Percentiles rank a stretch among this genome's conserved stretches.
Evolutionary conservation across 2,888 invertebrate species (phyloP).

Genomic region (Cryptophagus acutangulus): DNA sequence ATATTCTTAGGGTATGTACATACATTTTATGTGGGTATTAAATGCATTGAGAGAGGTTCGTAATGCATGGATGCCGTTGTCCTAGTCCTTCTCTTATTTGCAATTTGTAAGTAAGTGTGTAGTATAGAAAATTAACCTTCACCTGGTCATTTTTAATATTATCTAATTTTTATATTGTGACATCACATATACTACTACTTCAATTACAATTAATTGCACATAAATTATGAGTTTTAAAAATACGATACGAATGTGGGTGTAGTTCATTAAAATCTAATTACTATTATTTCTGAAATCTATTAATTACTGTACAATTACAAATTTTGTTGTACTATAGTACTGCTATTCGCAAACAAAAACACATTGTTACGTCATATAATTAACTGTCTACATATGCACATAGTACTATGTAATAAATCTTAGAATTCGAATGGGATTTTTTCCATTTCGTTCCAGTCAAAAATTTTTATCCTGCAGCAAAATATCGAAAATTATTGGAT

Average conservation of each 20-base stretch:
- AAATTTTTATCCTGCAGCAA: too few relatives aligned
- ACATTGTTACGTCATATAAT: too few relatives aligned
- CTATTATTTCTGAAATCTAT: too few relatives aligned
- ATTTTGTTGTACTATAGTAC: too few relatives aligned
- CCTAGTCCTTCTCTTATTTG: constrained; percentile 22
- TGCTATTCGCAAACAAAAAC: too few relatives aligned
- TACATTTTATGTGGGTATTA: constrained; percentile 15
- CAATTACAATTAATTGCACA: constrained; percentile 7
- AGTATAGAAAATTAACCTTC: constrained; percentile 17
- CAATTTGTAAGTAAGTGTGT: constrained; percentile 1
- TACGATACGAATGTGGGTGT: not conserved
- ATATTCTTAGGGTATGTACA: constrained; percentile 12
- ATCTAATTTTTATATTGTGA: constrained; percentile 12
- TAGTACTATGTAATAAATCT: too few relatives aligned
- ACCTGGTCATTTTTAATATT: constrained; percentile 21
- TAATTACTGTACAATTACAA: too few relatives aligned
- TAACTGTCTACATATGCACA: too few relatives aligned
- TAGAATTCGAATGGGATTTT: too few relatives aligned
- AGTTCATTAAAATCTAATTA: not conserved
- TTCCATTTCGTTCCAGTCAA: too few relatives aligned
- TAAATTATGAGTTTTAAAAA: not conserved
- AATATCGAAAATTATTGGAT: too few relatives aligned
- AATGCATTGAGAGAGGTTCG: constrained; percentile 14
- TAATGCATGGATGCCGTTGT: constrained; percentile 21
- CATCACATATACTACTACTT: not conserved